Percentiles rank a stretch among this genome's conserved stretches.
These are phyloP conservation scores for Pyrgilauda ruficollis DNA, from an alignment of 2,113 vertebrate genomes.

Conservation along the genomic window DNA sequence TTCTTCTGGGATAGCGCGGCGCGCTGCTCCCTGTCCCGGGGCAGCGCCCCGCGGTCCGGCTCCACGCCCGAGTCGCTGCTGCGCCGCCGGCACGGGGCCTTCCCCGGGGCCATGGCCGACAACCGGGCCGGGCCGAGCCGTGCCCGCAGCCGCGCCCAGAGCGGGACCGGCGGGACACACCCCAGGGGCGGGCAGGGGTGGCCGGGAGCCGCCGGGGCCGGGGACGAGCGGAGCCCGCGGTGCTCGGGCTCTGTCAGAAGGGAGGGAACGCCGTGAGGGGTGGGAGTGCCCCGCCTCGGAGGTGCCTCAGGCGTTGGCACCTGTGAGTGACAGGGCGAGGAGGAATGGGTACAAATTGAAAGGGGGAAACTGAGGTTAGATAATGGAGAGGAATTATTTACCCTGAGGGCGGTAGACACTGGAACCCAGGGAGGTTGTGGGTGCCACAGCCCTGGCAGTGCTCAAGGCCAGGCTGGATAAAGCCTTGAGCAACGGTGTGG, in stretches of 20 bases:
- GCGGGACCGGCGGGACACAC: background rate
- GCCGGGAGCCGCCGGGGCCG: too few species aligned
- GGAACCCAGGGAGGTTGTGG: background rate
- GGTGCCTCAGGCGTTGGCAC: background rate
- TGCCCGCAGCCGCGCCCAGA: background rate
- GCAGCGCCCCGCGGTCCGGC: background rate
- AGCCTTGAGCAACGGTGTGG: background rate
- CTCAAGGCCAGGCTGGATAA: background rate
- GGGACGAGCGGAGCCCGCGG: accelerated
- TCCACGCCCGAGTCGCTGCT: conserved; percentile 35
- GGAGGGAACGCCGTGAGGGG: background rate
- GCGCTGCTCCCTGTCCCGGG: background rate
- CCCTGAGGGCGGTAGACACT: background rate
- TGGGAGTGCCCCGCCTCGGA: accelerated
- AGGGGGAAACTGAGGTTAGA: background rate
- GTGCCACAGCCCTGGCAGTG: background rate
- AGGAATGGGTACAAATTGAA: background rate
- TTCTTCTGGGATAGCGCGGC: background rate
- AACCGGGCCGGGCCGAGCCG: too few species aligned
- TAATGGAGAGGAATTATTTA: background rate
- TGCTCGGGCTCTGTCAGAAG: accelerated
- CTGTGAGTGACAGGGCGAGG: background rate
- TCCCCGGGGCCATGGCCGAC: background rate
- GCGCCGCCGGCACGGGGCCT: background rate
- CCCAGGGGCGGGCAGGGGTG: background rate